Base-by-base conservation (phyloP, 2,113 vertebrate genomes). In the Martes martes region DNA sequence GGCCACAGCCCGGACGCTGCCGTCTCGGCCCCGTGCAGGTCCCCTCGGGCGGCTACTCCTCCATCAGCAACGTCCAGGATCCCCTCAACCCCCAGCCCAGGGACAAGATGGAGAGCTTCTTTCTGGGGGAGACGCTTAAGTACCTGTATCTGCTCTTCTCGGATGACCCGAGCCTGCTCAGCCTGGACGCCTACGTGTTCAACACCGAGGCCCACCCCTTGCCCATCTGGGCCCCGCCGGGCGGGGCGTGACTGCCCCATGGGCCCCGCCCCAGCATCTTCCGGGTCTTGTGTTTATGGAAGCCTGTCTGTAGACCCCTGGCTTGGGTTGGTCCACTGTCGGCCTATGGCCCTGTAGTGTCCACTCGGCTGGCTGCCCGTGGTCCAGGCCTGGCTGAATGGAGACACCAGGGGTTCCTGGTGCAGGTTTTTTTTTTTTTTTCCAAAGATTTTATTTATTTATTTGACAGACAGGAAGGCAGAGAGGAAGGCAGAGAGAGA, bases 31-130 rank as follows among this genome's bases (percentile, higher is more conserved):
- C 50, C 1, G 0, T 11, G 10, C 98, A 99, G 99, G 99, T 99
- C 26, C 91, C 99, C 28, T 98, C 98, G 0, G 99, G 99, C 0
- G 99, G 99, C 91, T 99, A 99, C 94, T 99, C 99, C 0, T 99
- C 99, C 94, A 99, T 99, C 91, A 99, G 99, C 98, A 99, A 99
- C 0, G 99, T 99, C 42, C 99, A 99, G 65, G 99, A 99, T 96
- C 98, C 99, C 1, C 97, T 94, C 4, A 99, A 99, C 96, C 99
- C 99, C 0, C 99, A 99, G 83, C 99, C 99, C 33, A 98, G 99
- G 84, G 99, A 99, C 99, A 99, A 99, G 98, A 99, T 99, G 99
- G 99, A 99, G 98, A 99, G 99, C 94, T 99, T 99, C 98, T 99
- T 99, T 96, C 99, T 99, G 71, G 99, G 99, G 0, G 99, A 99